Evolutionary conservation across 2,113 vertebrate species (phyloP).

Genomic region (Noctilio leporinus): DNA sequence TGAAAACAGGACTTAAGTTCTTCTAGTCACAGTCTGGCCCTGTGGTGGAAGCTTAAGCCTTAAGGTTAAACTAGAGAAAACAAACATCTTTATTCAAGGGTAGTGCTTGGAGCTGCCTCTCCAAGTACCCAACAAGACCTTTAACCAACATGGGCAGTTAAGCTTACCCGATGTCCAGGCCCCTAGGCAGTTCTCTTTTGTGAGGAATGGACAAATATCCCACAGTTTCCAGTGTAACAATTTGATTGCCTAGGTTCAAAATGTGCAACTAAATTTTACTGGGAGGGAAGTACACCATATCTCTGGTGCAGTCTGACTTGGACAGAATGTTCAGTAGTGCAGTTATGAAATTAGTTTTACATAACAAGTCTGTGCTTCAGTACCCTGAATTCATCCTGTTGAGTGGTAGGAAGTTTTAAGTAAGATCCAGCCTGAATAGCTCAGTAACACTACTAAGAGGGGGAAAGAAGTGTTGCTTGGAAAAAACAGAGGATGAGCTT

Average conservation of each 20-base stretch:
- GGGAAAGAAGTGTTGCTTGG: not conserved
- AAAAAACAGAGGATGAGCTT: slow-evolving; percentile 6
- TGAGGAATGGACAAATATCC: not conserved
- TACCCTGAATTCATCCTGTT: not conserved
- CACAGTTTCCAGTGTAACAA: not conserved
- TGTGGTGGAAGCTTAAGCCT: not conserved
- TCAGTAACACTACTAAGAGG: not conserved
- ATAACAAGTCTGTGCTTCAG: not conserved
- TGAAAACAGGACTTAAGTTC: not conserved
- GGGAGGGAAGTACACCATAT: not conserved
- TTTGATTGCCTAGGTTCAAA: not conserved
- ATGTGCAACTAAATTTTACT: not conserved
- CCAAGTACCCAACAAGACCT: not conserved
- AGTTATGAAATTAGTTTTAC: not conserved
- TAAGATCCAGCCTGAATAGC: not conserved
- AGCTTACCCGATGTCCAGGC: not conserved
- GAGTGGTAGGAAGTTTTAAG: not conserved
- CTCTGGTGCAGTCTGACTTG: not conserved
- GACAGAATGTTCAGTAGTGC: not conserved
- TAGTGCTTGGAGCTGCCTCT: not conserved
- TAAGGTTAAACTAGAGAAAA: not conserved
- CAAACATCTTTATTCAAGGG: not conserved
- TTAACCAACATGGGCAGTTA: not conserved
- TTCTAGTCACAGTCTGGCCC: not conserved
- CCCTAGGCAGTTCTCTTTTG: not conserved